These are phyloP conservation scores for Peromyscus leucopus DNA, from an alignment of 2,113 vertebrate genomes.

Conservation along the genomic window DNA sequence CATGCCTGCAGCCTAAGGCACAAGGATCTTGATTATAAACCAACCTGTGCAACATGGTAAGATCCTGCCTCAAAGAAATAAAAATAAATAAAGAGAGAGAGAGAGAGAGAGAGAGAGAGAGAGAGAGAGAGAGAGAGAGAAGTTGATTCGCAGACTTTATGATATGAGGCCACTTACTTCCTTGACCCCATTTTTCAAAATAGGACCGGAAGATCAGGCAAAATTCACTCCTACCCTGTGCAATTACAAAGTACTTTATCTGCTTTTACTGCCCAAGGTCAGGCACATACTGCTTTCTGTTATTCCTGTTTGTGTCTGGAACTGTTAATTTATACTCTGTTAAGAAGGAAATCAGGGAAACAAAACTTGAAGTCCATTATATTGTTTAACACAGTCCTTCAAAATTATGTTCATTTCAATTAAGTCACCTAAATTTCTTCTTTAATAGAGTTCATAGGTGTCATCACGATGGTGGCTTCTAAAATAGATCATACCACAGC, in stretches of 20 bases:
- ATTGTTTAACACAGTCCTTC: background rate
- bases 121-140: background rate
- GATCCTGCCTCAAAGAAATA: background rate
- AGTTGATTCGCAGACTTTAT: background rate
- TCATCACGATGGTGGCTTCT: slow-evolving; percentile 46
- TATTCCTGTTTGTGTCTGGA: background rate
- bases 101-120: too few relatives aligned
- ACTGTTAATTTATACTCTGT: background rate
- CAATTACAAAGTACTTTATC: background rate
- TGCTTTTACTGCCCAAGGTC: background rate
- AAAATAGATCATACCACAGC: slow-evolving; percentile 65
- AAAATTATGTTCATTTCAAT: slow-evolving; percentile 31
- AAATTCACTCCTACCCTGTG: background rate
- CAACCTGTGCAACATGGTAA: background rate
- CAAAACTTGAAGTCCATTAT: background rate
- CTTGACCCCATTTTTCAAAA: background rate
- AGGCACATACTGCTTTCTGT: background rate
- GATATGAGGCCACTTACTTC: background rate
- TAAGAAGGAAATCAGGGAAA: background rate
- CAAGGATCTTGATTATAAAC: background rate
- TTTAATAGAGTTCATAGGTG: background rate
- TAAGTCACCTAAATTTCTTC: slow-evolving; percentile 44
- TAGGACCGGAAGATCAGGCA: background rate
- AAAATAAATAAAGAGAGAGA: background rate
- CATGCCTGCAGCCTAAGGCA: background rate